Base-by-base conservation (phyloP, 2,797 vertebrate species). In the Helicolenus hilgendorfi region DNA sequence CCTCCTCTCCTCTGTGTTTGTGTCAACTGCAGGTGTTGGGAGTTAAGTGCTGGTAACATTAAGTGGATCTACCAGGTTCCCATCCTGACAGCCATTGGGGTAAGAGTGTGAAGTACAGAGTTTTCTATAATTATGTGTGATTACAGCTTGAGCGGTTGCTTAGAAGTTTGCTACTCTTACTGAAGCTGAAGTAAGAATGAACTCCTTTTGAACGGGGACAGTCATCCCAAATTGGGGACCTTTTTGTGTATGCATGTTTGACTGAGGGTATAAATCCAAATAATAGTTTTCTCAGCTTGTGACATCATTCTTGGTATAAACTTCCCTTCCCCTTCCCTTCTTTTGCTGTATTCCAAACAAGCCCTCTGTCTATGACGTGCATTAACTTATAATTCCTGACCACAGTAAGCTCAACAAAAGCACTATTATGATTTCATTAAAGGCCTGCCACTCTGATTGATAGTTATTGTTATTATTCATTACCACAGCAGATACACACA, bases 11-110 rank as follows among this genome's bases (percentile, higher is more conserved):
- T 35, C 13, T 90, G 9, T 68, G 1, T 83, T 45, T 70, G 49
- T 59, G 24, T 58, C 24, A 24, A 31, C 41, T 82, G 31, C 89
- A 99, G 99, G 90, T 99, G 99, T 94, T 99, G 99, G 99, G 98
- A 99, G 86, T 95, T 99, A 79, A 99, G 97, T 8, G 98, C 98
- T 0, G 98, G 97, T 26, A 97, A 97, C 70, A 94, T 98, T 65
- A 98, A 98, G 84, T 98, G 98, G 98, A 98, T 98, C 91, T 98
- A 98, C 85, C 98, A 98, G 89, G 97, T 97, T 64, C 98, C 98
- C 67, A 98, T 98, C 78, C 93, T 98, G 91, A 97, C 96, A 68
- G 98, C 98, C 45, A 98, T 98, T 7, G 98, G 97, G 95, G 98
- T 98, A 95, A 98, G 98, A 94, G 10, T 59, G 67, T 62, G 36